Base-by-base conservation (phyloP, 92 coral and sea anemone genomes). In the Desmophyllum pertusum region DNA sequence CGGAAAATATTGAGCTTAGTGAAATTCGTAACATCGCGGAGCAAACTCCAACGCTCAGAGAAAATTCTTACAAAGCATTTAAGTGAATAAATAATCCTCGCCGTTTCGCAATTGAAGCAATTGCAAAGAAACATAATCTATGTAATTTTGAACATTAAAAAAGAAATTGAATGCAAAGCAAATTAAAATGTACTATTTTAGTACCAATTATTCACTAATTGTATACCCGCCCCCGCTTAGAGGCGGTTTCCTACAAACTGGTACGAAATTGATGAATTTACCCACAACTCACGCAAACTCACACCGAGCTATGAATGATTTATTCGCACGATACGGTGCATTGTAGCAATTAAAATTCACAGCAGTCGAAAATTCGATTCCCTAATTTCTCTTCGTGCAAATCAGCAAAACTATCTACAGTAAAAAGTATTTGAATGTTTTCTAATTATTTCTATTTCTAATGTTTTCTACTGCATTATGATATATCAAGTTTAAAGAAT, bases 191-290 rank as follows among this genome's bases (percentile, higher is more conserved):
- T 48, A 1, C 67, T 62, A n/a, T 62, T n/a, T 62, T 62, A n/a
- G 15, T 61, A 27, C 33, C 17, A n/a, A 11, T 59, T 59, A 59
- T 59, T 27, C 65, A 30, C 15, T 62, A 62, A 62, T 62, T 62
- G 3, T n/a, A 27, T 6, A n/a, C 18, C 70, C 59, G 53, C 65
- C 59, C 71, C 40, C 71, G 65, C 15, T 6, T 27, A 7, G 82
- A 17, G 71, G 82, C 71, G 71, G 71, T 63, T 37, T 38, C 3
- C 41, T 5, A 29, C 30, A 17, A 61, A 78, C 57, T 42, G 81
- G 69, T 37, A 25, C 37, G 2, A 52, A 75, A 35, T 36, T 35
- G 17, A 38, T 27, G 10, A 42, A 43, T 73, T 73, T 29, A 48
- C 59, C 55, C 77, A 30, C 40, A 52, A 35, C 31, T 31, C 41